Evolutionary conservation across 2,113 vertebrate species (phyloP).

Genomic region (Sardina pilchardus): DNA sequence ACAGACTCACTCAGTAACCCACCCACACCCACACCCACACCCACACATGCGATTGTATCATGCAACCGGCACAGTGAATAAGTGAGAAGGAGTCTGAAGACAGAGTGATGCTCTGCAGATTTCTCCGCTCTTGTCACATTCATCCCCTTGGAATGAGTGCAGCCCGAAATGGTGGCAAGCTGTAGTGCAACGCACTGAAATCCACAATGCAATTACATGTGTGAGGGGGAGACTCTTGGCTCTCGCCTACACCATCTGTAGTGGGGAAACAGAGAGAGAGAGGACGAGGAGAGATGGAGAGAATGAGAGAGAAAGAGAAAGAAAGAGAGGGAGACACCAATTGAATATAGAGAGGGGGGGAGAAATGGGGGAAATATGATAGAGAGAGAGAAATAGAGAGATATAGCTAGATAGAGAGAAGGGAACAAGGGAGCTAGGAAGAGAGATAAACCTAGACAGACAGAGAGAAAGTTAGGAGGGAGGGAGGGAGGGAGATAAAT

Average conservation of each 20-base stretch:
- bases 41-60: neutral
- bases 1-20: too few relatives aligned
- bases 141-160: neutral
- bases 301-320: too few relatives aligned
- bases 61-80: neutral
- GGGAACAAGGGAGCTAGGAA: too few relatives aligned
- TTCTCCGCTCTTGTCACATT: too few relatives aligned
- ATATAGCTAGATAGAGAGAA: constrained; percentile 9
- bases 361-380: too few relatives aligned
- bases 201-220: neutral
- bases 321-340: too few relatives aligned
- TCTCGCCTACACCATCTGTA: constrained; percentile 39
- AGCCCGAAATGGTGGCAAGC: neutral
- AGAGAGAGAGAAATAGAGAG: neutral
- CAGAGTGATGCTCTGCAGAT: too few relatives aligned
- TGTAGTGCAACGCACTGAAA: neutral
- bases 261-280: constrained; percentile 22
- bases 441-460: neutral
- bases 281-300: neutral
- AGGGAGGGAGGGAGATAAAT: too few relatives aligned
- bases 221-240: constrained; percentile 38
- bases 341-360: too few relatives aligned
- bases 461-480: neutral
- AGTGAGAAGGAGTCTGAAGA: too few relatives aligned
- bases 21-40: neutral